Percentiles rank a stretch among this genome's conserved stretches.
Evolutionary conservation across 2,113 vertebrate species (phyloP).

Genomic region (Aepyceros melampus): DNA sequence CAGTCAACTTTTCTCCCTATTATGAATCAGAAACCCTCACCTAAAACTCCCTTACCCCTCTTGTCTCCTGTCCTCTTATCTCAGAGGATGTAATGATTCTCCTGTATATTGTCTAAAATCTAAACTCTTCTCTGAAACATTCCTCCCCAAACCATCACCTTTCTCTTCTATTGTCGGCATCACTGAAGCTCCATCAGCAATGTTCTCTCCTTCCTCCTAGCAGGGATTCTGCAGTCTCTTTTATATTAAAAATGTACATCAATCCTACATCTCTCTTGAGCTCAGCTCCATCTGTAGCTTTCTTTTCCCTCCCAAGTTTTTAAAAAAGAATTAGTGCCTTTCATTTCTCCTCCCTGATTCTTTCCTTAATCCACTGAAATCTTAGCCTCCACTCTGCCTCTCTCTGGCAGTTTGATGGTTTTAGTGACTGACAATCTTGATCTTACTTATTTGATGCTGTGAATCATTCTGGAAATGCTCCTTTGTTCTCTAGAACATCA

Average conservation of each 20-base stretch:
- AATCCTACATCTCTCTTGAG: neutral
- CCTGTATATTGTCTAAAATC: neutral
- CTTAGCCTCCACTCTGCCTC: neutral
- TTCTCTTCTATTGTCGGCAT: neutral
- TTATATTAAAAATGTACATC: neutral
- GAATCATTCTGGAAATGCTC: neutral
- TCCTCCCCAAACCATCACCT: neutral
- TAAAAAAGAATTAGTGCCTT: neutral
- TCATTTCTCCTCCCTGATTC: neutral
- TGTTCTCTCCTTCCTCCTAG: neutral
- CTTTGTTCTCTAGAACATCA: neutral
- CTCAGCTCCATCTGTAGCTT: neutral
- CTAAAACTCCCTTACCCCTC: too few relatives aligned
- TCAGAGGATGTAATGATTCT: neutral
- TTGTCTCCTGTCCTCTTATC: neutral
- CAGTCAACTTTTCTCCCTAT: neutral
- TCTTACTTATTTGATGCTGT: neutral
- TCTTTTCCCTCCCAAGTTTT: neutral
- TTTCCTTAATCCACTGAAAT: neutral
- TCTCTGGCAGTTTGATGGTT: neutral
- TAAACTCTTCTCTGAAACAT: neutral
- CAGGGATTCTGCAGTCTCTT: neutral
- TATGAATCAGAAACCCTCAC: neutral
- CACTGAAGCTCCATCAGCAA: neutral
- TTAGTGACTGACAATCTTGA: neutral